These are phyloP conservation scores for Bicyclus anynana DNA, from an alignment of 1,140 invertebrate species.

Conservation along the genomic window DNA sequence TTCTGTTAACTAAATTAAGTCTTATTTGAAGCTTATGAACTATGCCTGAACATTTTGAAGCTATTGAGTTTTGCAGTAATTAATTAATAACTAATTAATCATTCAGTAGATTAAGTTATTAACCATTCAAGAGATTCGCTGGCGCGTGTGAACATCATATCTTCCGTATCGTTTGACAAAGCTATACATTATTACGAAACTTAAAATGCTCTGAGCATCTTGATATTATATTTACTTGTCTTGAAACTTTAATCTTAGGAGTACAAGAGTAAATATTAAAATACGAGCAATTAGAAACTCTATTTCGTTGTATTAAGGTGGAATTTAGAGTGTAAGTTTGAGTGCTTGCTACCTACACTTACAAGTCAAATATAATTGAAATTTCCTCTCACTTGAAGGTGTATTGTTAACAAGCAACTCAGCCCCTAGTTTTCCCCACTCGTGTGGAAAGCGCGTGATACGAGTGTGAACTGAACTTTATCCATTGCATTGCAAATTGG, in stretches of 20 bases:
- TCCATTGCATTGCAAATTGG: not conserved
- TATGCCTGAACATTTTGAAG: too few relatives aligned
- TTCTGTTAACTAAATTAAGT: too few relatives aligned
- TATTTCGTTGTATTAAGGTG: not conserved
- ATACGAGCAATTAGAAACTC: not conserved
- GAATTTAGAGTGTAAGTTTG: not conserved
- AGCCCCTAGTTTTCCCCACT: constrained; percentile 4
- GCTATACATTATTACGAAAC: not conserved
- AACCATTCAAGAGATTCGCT: not conserved
- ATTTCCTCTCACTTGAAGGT: constrained; percentile 4
- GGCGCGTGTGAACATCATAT: not conserved
- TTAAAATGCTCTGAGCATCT: not conserved
- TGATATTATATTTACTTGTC: constrained; percentile 2
- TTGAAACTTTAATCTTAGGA: not conserved
- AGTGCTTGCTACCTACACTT: not conserved
- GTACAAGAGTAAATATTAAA: too few relatives aligned
- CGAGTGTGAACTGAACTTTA: constrained; percentile 1
- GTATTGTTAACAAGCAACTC: not conserved
- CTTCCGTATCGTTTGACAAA: not conserved
- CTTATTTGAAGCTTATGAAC: too few relatives aligned
- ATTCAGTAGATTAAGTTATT: not conserved
- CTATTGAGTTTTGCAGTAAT: too few relatives aligned
- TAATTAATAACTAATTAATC: not conserved
- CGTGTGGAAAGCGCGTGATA: not conserved
- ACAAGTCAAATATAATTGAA: not conserved